Evolutionary conservation across 30 jellyfish, hydroid and myxozoan genomes (phyloP).

Genomic region (Turritopsis dohrnii): DNA sequence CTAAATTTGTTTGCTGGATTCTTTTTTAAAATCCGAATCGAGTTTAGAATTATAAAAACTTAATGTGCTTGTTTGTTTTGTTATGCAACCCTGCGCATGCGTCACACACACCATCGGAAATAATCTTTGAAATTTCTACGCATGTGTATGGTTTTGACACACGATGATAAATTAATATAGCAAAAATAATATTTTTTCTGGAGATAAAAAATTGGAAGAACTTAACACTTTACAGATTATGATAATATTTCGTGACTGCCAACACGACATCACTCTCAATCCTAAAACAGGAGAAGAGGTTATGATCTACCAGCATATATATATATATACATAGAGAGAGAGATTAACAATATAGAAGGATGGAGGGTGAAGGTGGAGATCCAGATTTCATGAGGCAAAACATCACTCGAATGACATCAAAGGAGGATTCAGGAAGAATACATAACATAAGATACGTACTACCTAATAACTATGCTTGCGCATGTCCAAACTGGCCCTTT

Average conservation of each 20-base stretch:
- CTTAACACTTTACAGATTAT: background rate
- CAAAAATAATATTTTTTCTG: background rate
- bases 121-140: background rate
- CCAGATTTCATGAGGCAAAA: no score
- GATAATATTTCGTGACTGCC: background rate
- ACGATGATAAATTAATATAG: background rate
- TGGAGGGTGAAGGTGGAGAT: no score
- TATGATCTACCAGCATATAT: no score
- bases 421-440: background rate
- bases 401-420: background rate
- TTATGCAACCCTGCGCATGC: background rate
- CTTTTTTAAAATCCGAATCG: background rate
- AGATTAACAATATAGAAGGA: no score
- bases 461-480: slow-evolving; percentile 24
- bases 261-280: background rate
- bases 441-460: background rate
- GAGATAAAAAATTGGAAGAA: background rate
- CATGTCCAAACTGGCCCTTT: slow-evolving; percentile 62
- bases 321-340: no score
- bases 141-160: background rate
- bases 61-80: background rate
- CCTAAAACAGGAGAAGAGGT: no score
- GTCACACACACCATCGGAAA: background rate
- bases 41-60: background rate
- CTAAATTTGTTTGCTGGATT: no score